Evolutionary conservation across 1,140 invertebrate genomes (phyloP), one percentile per base, ranked within the genome.

Genomic region (Micrasema longulum): DNA sequence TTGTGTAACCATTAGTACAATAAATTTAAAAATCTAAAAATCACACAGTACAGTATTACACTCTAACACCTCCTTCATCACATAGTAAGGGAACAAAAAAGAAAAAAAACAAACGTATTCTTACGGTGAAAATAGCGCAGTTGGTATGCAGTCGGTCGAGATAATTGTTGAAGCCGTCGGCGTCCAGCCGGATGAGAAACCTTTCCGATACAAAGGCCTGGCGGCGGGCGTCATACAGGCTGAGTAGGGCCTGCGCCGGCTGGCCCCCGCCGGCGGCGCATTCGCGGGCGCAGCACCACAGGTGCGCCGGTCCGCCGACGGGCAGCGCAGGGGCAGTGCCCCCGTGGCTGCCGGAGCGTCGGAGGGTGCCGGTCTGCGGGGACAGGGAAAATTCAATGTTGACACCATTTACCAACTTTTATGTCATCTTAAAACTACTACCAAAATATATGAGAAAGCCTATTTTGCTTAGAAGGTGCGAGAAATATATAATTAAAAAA

Each of bases 161-260:
- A 79, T 95, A 95, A 80, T 94, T 95, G 18, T 93, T 93, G 81
- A 95, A 95, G 47, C 94, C 95, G 77, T 95, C 93, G 80, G 94
- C 95, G 67, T 93, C 93, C 79, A 97, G 92, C 78, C 90, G 89
- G 47, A 97, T 93, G 77, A 95, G 86, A 86, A 96, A 97, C 67
- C 94, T 86, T 81, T 97, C 95, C 73, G 94, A 97, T 76, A 93
- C 81, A 38, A 91, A 91, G 45, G 89, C 88, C 65, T 87, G 87
- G 67, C 90, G 88, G 76, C 89, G 89, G 1, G 90, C 89, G 81
- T 97, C 94, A 80, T 94, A 96, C 0, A 97, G 80, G 48, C 93
- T 95, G 77, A 97, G 92, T 76, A 94, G 92, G 4, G 96, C 89
- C 83, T 97, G 95, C 0, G 92, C 91, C 78, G 96, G 94, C 81